Evolutionary conservation across 1,140 invertebrate genomes (phyloP).

Genomic region (Aphis gossypii): DNA sequence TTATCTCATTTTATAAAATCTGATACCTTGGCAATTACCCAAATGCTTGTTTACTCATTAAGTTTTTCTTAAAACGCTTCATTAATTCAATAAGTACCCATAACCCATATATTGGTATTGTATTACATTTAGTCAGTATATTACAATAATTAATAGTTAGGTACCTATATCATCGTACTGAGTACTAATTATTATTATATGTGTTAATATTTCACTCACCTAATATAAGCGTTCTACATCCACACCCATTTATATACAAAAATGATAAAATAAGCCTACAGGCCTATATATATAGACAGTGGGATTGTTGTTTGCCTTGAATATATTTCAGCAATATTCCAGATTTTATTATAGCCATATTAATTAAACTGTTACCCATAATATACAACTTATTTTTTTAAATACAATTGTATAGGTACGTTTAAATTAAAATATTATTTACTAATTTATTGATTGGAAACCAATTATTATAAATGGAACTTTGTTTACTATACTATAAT

Average conservation of each 20-base stretch:
- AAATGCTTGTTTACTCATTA: neutral
- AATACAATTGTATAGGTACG: neutral
- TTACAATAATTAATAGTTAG: too few relatives aligned
- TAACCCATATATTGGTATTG: neutral
- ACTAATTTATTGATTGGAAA: too few relatives aligned
- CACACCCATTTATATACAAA: neutral
- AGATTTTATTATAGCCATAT: neutral
- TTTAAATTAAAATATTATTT: too few relatives aligned
- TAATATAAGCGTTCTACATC: neutral
- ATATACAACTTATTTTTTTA: neutral
- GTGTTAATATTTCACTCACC: neutral
- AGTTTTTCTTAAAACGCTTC: neutral
- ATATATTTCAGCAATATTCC: conserved; percentile 10
- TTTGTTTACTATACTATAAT: neutral
- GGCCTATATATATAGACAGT: neutral
- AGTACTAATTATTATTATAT: neutral
- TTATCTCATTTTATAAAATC: neutral
- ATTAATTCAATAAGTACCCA: neutral
- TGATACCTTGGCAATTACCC: neutral
- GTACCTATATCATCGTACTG: too few relatives aligned
- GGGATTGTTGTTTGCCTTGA: conserved; percentile 19
- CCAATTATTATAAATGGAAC: neutral
- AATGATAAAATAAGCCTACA: neutral
- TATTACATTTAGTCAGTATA: neutral
- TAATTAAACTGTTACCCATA: neutral